Evolutionary conservation across 2,797 vertebrate genomes (phyloP).

Genomic region (Phrynocephalus forsythii): DNA sequence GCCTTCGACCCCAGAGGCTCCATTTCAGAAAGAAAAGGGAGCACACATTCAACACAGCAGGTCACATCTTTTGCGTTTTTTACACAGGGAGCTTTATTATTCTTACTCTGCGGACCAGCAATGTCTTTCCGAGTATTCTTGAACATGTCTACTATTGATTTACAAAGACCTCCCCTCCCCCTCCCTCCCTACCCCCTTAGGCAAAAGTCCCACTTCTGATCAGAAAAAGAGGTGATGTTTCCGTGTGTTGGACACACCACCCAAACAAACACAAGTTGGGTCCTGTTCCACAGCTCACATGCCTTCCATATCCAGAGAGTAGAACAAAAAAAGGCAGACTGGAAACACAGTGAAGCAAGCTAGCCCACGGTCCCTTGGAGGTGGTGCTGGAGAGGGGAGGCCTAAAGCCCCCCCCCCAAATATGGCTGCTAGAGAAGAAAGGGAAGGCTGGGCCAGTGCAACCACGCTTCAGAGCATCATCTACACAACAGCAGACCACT

Average conservation of each 20-base stretch:
- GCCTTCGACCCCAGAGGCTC: too few species aligned
- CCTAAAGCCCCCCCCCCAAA: neutral
- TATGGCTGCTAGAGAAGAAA: slow-evolving; percentile 12
- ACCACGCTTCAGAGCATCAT: neutral
- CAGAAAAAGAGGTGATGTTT: rapidly evolving
- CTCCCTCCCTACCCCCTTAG: neutral
- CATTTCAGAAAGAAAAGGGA: neutral
- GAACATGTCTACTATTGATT: neutral
- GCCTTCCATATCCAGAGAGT: neutral
- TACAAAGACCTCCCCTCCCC: neutral
- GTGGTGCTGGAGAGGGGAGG: neutral
- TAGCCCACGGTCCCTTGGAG: slow-evolving; percentile 4
- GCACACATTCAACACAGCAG: neutral
- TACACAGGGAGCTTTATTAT: slow-evolving; percentile 62
- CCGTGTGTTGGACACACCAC: neutral
- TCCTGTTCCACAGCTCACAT: neutral
- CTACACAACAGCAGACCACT: neutral
- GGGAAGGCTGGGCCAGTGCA: neutral
- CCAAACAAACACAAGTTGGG: slow-evolving; percentile 3
- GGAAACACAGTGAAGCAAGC: slow-evolving; percentile 39
- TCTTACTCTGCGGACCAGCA: slow-evolving; percentile 25
- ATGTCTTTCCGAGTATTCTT: slow-evolving; percentile 23
- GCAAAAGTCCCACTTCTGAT: neutral
- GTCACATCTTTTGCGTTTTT: neutral
- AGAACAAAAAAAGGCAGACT: slow-evolving; percentile 17